Percentiles rank a stretch among this genome's conserved stretches.
phyloP scores from a whole-genome alignment of 2,888 invertebrate species.

The Nemoura dubitans region DNA sequence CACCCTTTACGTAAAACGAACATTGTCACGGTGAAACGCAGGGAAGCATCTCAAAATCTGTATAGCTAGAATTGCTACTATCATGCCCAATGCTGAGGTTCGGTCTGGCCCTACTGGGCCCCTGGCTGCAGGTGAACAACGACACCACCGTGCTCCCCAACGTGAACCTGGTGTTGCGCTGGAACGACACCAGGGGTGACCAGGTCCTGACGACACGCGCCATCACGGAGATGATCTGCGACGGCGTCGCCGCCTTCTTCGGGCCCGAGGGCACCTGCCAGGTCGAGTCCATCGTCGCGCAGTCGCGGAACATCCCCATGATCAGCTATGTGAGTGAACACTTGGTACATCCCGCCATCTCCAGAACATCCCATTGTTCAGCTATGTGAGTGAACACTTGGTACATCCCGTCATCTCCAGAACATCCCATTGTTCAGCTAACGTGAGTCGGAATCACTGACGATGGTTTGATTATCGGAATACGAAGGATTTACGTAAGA shows the following conservation, averaged over 20 bases:
- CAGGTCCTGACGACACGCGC: conserved; percentile 83
- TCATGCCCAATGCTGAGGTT: too few relatives aligned
- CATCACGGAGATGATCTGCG: conserved; percentile 91
- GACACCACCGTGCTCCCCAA: conserved; percentile 75
- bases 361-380: conserved; percentile 96
- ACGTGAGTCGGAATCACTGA: too few relatives aligned
- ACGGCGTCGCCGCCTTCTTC: conserved; percentile 90
- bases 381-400: conserved; percentile 84
- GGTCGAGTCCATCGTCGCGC: conserved; percentile 94
- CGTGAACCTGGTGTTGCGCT: conserved; percentile 75
- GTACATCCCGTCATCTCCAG: conserved; percentile 63
- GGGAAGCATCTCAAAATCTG: too few relatives aligned
- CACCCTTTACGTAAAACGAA: too few relatives aligned
- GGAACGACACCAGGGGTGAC: conserved; percentile 88
- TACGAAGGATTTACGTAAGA: too few relatives aligned
- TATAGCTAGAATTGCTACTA: too few relatives aligned
- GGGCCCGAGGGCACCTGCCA: conserved; percentile 94
- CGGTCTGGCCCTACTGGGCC: background rate
- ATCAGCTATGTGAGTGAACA: conserved; percentile 89
- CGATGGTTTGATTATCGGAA: too few relatives aligned
- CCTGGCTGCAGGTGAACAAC: conserved; percentile 72
- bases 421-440: conserved; percentile 97
- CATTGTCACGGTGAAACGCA: too few relatives aligned
- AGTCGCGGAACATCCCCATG: conserved; percentile 94
- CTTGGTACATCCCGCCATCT: too few relatives aligned